Conservation (phyloP, 2,888 invertebrate genomes). For the Automeris io region DNA sequence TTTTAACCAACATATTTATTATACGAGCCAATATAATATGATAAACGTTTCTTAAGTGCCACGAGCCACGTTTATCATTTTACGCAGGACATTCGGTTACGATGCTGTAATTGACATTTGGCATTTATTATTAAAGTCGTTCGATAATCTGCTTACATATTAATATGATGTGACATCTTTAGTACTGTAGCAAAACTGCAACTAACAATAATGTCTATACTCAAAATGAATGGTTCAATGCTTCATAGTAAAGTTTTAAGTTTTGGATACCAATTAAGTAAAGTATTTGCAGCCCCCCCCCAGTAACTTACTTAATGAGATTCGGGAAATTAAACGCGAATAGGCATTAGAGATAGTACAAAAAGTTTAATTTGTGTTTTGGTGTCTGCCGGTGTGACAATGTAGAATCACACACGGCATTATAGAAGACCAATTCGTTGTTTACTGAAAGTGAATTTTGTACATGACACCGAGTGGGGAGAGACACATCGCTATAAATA, state of each 20-base stretch:
- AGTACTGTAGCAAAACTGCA: no score
- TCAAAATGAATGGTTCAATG: constrained; percentile 51
- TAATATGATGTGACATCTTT: no score
- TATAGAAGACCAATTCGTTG: constrained; percentile 47
- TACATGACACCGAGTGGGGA: constrained; percentile 48
- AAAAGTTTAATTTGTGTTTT: constrained; percentile 64
- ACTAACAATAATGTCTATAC: constrained; percentile 35
- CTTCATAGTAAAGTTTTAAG: constrained; percentile 36
- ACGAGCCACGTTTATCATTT: no score
- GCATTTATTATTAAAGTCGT: no score
- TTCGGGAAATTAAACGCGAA: constrained; percentile 62
- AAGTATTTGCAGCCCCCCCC: constrained; percentile 55
- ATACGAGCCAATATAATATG: no score
- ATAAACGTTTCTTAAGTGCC: no score
- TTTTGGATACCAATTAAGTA: constrained; percentile 54
- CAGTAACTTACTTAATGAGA: constrained; percentile 59
- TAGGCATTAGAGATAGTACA: constrained; percentile 40
- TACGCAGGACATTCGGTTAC: no score
- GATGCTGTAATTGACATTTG: no score
- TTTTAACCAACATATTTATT: no score
- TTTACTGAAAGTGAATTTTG: constrained; percentile 53
- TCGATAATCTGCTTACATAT: no score
- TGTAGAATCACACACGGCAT: constrained; percentile 58
- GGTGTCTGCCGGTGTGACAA: constrained; percentile 54
- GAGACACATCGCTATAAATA: constrained; percentile 25